Evolutionary conservation across 2,888 invertebrate species (phyloP).

Genomic region (Tetranychus truncatus): DNA sequence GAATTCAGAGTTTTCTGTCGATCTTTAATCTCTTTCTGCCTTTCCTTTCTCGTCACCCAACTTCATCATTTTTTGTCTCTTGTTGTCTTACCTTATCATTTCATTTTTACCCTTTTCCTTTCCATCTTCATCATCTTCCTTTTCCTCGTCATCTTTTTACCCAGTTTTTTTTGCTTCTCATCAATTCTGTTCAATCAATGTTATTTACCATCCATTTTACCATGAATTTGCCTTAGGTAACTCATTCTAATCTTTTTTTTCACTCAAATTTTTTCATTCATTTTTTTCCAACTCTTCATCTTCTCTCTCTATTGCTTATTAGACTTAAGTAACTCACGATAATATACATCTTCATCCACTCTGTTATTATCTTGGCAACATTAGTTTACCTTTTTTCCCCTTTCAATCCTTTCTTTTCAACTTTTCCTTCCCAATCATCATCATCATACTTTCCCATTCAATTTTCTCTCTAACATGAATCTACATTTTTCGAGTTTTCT

Average conservation of each 20-base stretch:
- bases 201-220: not conserved
- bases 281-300: not conserved
- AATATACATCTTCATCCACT: too few species aligned
- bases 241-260: not conserved
- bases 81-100: not conserved
- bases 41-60: constrained; percentile 5
- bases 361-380: too few species aligned
- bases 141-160: not conserved
- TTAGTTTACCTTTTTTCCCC: not conserved
- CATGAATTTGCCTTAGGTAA: not conserved
- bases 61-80: not conserved
- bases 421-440: not conserved
- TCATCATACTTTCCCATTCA: not conserved
- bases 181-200: constrained; percentile 4
- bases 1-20: not conserved
- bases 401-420: not conserved
- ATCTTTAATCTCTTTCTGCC: not conserved
- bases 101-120: not conserved
- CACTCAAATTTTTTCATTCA: not conserved
- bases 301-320: not conserved
- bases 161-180: not conserved
- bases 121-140: constrained; percentile 11
- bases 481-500: not conserved
- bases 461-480: not conserved
- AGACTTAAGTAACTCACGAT: not conserved